Evolutionary conservation across 2,113 vertebrate genomes (phyloP).

Genomic region (Pituophis catenifer): DNA sequence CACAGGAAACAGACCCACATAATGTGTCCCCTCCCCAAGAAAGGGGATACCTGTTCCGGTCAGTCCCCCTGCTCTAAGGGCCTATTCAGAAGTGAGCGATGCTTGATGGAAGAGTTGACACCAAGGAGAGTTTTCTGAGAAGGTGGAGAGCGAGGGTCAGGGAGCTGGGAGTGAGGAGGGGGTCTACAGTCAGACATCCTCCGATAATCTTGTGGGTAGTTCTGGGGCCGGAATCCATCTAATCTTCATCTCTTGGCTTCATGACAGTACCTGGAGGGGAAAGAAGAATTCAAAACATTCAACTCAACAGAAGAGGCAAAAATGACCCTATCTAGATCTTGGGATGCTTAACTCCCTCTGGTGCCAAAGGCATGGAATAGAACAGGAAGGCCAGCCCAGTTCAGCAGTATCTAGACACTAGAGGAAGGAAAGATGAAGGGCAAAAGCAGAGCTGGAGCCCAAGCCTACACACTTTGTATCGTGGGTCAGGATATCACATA

Average conservation of each 20-base stretch:
- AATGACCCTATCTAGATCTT: neutral
- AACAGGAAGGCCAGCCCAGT: neutral
- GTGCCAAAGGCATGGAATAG: neutral
- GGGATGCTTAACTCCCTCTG: neutral
- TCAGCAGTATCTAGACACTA: neutral
- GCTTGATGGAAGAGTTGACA: conserved; percentile 82
- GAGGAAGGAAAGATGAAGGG: neutral
- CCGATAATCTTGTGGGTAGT: conserved; percentile 92
- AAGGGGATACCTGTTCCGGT: conserved; percentile 62
- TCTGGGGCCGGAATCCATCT: conserved; percentile 86
- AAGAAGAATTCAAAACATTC: neutral
- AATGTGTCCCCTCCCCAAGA: too few species aligned
- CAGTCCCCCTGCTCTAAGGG: conserved; percentile 82
- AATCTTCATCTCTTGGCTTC: conserved; percentile 88
- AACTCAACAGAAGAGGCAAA: neutral
- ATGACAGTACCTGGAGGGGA: conserved; percentile 79
- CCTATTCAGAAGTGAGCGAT: conserved; percentile 80
- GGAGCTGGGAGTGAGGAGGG: conserved; percentile 66
- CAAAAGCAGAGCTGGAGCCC: neutral
- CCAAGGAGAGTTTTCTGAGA: conserved; percentile 92
- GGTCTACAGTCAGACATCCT: conserved; percentile 87
- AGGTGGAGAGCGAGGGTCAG: conserved; percentile 90
- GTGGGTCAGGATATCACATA: neutral
- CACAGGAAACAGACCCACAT: too few species aligned
- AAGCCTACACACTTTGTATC: neutral